These are phyloP conservation scores for Uria aalge DNA, from an alignment of 2,113 vertebrate genomes.

Conservation along the genomic window DNA sequence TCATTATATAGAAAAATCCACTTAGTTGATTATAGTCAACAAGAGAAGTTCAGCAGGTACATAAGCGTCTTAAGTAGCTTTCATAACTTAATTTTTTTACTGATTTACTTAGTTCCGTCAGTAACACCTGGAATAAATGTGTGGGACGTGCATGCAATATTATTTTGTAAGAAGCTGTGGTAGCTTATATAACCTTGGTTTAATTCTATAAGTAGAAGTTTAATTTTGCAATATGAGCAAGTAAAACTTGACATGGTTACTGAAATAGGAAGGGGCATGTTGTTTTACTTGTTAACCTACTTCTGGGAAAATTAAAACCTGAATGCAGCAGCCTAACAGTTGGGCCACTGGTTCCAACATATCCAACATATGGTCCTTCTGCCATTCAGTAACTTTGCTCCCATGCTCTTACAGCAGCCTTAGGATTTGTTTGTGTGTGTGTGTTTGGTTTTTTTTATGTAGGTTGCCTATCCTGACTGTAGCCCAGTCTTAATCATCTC, in stretches of 20 bases:
- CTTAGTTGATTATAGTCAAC: background rate
- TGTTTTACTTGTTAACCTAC: background rate
- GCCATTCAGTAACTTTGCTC: background rate
- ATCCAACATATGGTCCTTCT: background rate
- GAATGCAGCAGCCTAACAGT: background rate
- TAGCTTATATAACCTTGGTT: background rate
- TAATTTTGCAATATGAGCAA: background rate
- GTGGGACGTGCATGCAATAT: background rate
- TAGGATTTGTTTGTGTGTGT: background rate
- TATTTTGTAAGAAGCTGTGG: background rate
- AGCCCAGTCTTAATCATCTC: constrained; percentile 85
- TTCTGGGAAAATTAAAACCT: background rate
- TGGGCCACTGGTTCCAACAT: background rate
- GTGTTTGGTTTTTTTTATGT: background rate
- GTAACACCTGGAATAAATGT: background rate
- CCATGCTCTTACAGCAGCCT: background rate
- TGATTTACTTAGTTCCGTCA: background rate
- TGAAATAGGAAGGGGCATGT: background rate
- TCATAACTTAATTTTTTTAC: background rate
- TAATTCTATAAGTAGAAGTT: background rate
- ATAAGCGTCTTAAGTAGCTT: background rate
- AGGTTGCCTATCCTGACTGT: constrained; percentile 87
- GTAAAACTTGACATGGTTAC: background rate
- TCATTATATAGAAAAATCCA: background rate
- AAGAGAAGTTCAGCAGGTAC: background rate